Evolutionary conservation across 2,888 invertebrate species (phyloP).

Genomic region (Mycalesis mineus): DNA sequence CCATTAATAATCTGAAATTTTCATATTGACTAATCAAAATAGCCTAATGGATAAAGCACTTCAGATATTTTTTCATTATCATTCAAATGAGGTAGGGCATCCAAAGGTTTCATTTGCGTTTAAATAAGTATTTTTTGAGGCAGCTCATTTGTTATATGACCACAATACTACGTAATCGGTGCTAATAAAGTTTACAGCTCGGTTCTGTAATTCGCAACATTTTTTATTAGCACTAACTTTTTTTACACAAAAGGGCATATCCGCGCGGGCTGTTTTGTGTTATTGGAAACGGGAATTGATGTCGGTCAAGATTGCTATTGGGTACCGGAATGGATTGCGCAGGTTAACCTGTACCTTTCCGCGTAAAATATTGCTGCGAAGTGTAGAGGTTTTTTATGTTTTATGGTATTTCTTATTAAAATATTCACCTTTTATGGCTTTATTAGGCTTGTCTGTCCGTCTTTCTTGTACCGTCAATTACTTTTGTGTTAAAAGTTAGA

Average conservation of each 20-base stretch:
- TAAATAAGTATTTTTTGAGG: not conserved
- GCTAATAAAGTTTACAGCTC: slow-evolving; percentile 17
- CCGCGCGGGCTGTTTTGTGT: not conserved
- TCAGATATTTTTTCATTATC: not conserved
- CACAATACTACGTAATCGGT: slow-evolving; percentile 11
- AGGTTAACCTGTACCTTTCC: not conserved
- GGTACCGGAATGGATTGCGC: not conserved
- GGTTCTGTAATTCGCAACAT: slow-evolving; percentile 18
- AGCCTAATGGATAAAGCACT: no score
- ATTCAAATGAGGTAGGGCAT: no score
- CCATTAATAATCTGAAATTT: no score
- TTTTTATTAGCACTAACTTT: slow-evolving; percentile 21
- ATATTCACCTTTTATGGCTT: no score
- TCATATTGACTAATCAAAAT: no score
- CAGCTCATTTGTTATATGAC: not conserved
- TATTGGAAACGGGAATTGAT: not conserved
- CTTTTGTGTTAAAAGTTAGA: no score
- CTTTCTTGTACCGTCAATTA: no score
- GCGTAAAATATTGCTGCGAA: not conserved
- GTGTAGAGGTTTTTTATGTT: not conserved
- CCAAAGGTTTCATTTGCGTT: not conserved
- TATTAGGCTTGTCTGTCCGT: no score
- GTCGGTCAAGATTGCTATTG: not conserved
- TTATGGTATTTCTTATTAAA: not conserved
- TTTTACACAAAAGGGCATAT: slow-evolving; percentile 1